A percentile compares a stretch with the other conserved stretches of the same genome.
Conservation (phyloP, 2,888 invertebrate genomes). For the Hymenopus coronatus region DNA sequence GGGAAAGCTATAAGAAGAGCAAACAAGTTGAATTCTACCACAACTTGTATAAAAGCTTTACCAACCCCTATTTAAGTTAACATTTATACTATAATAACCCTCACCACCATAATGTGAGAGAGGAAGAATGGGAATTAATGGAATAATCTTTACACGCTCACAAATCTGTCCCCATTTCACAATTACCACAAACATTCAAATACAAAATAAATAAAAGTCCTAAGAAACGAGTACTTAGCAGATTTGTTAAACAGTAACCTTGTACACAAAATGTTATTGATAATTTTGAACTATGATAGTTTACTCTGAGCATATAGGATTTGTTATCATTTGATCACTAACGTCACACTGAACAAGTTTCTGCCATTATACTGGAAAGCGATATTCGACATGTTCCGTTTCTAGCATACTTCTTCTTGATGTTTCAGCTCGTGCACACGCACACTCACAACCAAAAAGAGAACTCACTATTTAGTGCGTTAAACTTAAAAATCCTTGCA, state of each 20-base stretch:
- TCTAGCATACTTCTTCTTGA: not conserved
- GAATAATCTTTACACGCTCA: not conserved
- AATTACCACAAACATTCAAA: not conserved
- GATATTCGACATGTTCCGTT: not conserved
- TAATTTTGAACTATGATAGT: not conserved
- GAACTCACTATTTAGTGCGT: not conserved
- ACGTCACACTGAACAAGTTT: not conserved
- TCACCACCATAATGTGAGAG: not conserved
- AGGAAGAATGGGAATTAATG: not conserved
- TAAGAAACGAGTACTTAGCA: slow-evolving; percentile 1
- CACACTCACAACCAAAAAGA: not conserved
- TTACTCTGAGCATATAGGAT: not conserved
- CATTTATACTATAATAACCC: not conserved
- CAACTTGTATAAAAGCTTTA: slow-evolving; percentile 5
- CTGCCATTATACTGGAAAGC: no score
- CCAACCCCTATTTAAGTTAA: not conserved
- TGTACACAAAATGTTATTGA: not conserved
- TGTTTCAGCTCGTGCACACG: not conserved
- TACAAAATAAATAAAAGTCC: not conserved
- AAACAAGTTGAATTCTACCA: not conserved
- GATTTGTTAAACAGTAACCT: not conserved
- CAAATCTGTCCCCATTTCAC: not conserved
- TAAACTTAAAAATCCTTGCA: not conserved
- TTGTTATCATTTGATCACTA: not conserved
- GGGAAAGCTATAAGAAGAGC: not conserved